A percentile compares a stretch with the other conserved stretches of the same genome.
These are phyloP conservation scores for Camponotus vicinus DNA, from an alignment of 1,140 invertebrate genomes.

Conservation along the genomic window DNA sequence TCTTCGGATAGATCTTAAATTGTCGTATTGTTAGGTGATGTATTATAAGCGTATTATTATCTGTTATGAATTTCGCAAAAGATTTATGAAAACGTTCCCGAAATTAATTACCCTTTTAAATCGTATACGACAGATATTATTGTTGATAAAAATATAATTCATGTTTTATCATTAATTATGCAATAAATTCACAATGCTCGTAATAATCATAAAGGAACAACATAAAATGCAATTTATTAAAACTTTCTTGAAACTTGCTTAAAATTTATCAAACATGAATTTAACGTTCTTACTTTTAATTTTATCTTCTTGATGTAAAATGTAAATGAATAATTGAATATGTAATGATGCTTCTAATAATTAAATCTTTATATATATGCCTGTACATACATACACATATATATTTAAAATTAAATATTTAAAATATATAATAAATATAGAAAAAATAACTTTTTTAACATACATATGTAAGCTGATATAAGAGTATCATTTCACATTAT, in stretches of 20 bases:
- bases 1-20: conserved; percentile 52
- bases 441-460: too few species aligned
- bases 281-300: not conserved
- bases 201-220: not conserved
- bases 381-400: too few species aligned
- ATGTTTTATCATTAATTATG: conserved; percentile 36
- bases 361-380: too few species aligned
- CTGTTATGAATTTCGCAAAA: conserved; percentile 44
- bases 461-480: too few species aligned
- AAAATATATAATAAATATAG: too few species aligned
- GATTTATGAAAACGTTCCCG: conserved; percentile 54
- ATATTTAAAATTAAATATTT: too few species aligned
- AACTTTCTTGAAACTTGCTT: not conserved
- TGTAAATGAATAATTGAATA: not conserved
- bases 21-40: conserved; percentile 44
- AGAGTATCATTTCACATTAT: too few species aligned
- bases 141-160: conserved; percentile 28
- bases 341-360: too few species aligned
- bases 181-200: conserved; percentile 22
- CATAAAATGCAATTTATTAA: not conserved
- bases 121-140: conserved; percentile 49
- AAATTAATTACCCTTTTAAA: conserved; percentile 53
- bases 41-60: conserved; percentile 62
- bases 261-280: not conserved
- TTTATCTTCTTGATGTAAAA: not conserved